These are phyloP conservation scores for Bos taurus DNA, from an alignment of 2,113 vertebrate genomes.

Conservation along the genomic window DNA sequence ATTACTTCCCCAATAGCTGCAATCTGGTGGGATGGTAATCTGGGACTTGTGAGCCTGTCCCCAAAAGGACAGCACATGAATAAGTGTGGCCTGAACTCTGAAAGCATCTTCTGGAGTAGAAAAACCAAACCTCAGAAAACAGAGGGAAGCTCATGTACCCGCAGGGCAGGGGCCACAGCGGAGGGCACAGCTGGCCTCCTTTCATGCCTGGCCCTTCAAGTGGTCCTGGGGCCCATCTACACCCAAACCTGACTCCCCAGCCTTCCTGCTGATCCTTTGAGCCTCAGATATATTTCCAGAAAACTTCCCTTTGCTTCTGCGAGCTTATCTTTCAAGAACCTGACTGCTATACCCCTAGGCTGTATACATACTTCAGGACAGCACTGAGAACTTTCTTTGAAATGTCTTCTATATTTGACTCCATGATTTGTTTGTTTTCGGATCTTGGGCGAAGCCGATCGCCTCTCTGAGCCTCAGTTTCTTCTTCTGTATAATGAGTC, in stretches of 20 bases:
- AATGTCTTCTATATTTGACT: neutral
- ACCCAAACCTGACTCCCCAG: too few relatives aligned
- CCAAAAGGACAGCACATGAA: neutral
- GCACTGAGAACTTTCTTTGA: neutral
- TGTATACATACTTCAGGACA: rapidly evolving
- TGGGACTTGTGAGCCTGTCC: neutral
- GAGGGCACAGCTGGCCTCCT: too few relatives aligned
- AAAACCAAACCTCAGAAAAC: neutral
- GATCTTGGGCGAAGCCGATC: neutral
- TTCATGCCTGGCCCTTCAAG: neutral
- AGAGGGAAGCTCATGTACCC: neutral
- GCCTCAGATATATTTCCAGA: neutral
- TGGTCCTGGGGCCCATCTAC: neutral
- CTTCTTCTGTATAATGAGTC: neutral
- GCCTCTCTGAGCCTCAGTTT: neutral
- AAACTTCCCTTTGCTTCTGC: neutral
- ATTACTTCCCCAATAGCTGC: neutral
- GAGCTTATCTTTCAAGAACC: neutral
- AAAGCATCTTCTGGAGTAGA: neutral
- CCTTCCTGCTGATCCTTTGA: neutral
- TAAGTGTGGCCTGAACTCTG: neutral
- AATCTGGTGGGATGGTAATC: neutral
- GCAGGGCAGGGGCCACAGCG: rapidly evolving
- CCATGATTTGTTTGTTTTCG: neutral
- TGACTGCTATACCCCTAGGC: rapidly evolving